phyloP scores from a whole-genome alignment of 2,797 vertebrate species.

The Accipiter minullus region DNA sequence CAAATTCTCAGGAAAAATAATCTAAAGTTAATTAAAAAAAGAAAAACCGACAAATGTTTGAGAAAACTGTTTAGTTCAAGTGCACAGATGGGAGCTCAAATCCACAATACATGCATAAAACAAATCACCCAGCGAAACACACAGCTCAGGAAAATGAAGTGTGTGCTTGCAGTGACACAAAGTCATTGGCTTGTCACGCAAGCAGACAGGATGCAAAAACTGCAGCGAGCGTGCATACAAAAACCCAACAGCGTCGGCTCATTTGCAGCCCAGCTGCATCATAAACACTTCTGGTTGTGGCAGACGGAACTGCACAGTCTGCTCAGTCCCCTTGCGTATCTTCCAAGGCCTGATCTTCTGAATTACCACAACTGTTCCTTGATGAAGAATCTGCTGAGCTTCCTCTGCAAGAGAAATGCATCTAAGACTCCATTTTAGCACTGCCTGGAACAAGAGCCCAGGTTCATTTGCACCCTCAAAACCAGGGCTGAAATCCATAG shows the following conservation, averaged over 20 bases:
- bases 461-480: constrained; percentile 5
- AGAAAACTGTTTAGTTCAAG: constrained; percentile 30
- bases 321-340: background rate
- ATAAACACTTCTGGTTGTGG: background rate
- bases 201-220: constrained; percentile 4
- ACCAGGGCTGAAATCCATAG: constrained; percentile 48
- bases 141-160: background rate
- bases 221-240: background rate
- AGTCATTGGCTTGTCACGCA: constrained; percentile 46
- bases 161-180: constrained; percentile 22
- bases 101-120: background rate
- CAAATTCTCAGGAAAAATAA: constrained; percentile 31
- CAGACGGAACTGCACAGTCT: background rate
- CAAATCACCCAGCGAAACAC: background rate
- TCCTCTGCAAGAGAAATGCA: constrained; percentile 4
- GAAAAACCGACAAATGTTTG: background rate
- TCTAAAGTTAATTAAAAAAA: constrained; percentile 41
- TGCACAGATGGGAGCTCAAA: constrained; percentile 42
- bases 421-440: constrained; percentile 51
- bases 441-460: background rate
- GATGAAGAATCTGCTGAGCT: constrained; percentile 11
- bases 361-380: background rate
- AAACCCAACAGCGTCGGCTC: background rate
- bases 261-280: constrained; percentile 37
- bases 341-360: constrained; percentile 12